These are phyloP conservation scores for Heliocidaris tuberculata DNA, from an alignment of 35 echinoderm and acorn worm genomes.

Conservation along the genomic window DNA sequence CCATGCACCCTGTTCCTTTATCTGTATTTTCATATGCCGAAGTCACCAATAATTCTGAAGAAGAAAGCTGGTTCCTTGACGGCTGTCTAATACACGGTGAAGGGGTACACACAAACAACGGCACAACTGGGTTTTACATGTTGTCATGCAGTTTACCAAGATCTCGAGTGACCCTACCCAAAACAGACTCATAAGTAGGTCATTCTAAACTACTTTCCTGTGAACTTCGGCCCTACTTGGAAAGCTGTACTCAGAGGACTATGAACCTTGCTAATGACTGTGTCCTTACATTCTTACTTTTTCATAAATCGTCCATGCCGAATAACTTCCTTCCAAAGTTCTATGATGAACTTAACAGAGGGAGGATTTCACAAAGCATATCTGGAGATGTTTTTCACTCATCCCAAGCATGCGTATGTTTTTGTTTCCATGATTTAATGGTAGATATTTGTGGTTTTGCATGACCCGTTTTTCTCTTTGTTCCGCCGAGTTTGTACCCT, in stretches of 20 bases:
- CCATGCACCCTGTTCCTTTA: too few species aligned
- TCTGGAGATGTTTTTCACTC: too few species aligned
- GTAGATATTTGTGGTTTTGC: background rate
- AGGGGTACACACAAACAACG: background rate
- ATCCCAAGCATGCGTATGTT: background rate
- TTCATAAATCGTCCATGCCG: background rate
- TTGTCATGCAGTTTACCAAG: background rate
- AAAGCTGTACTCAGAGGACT: background rate
- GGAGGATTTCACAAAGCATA: background rate
- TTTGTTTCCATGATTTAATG: background rate
- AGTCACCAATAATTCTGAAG: background rate
- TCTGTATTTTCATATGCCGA: too few species aligned
- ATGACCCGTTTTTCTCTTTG: constrained; percentile 12
- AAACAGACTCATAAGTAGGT: background rate
- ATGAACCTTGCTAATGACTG: background rate
- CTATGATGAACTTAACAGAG: background rate
- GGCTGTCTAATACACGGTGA: background rate
- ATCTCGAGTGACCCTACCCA: background rate
- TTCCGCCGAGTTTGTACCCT: background rate
- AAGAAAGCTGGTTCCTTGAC: background rate
- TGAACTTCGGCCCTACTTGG: background rate
- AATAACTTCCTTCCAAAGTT: background rate
- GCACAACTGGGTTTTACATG: background rate
- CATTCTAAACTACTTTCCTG: background rate
- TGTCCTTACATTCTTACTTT: background rate